Conservation (phyloP, 2,888 invertebrate species). For the Pteria penguin region DNA sequence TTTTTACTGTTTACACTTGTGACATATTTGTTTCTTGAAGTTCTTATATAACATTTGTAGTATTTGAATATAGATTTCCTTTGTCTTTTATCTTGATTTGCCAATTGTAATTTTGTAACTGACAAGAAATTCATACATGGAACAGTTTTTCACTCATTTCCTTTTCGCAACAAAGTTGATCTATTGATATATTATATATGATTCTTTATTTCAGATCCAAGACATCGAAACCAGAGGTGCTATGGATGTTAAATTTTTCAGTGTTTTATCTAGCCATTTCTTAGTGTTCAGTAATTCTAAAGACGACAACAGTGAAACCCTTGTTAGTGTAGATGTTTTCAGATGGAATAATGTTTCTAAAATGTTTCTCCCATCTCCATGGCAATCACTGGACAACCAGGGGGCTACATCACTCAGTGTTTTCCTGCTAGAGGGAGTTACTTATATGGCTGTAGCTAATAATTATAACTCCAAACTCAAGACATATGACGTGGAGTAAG, state of each 20-base stretch:
- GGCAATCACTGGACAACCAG: slow-evolving; percentile 65
- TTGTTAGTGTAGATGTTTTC: slow-evolving; percentile 66
- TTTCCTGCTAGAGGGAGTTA: slow-evolving; percentile 61
- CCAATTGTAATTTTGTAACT: too few relatives aligned
- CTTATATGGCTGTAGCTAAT: slow-evolving; percentile 73
- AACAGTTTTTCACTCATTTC: too few relatives aligned
- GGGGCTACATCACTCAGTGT: slow-evolving; percentile 66
- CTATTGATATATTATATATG: neutral
- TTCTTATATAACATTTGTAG: too few relatives aligned
- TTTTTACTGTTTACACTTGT: too few relatives aligned
- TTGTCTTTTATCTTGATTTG: too few relatives aligned
- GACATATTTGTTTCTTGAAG: too few relatives aligned
- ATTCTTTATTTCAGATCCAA: slow-evolving; percentile 68
- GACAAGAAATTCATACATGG: too few relatives aligned
- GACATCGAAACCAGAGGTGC: slow-evolving; percentile 70
- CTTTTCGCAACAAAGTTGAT: too few relatives aligned
- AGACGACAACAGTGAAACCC: slow-evolving; percentile 67
- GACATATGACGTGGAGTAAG: slow-evolving; percentile 65
- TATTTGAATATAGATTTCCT: too few relatives aligned
- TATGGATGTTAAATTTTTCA: slow-evolving; percentile 68
- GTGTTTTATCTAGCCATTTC: slow-evolving; percentile 56
- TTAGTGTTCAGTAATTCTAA: slow-evolving; percentile 70
- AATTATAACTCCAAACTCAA: slow-evolving; percentile 63
- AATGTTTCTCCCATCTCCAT: slow-evolving; percentile 60
- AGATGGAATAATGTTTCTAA: slow-evolving; percentile 66